These are phyloP conservation scores for Ochotona curzoniae DNA, from an alignment of 2,113 vertebrate species.

Conservation along the genomic window DNA sequence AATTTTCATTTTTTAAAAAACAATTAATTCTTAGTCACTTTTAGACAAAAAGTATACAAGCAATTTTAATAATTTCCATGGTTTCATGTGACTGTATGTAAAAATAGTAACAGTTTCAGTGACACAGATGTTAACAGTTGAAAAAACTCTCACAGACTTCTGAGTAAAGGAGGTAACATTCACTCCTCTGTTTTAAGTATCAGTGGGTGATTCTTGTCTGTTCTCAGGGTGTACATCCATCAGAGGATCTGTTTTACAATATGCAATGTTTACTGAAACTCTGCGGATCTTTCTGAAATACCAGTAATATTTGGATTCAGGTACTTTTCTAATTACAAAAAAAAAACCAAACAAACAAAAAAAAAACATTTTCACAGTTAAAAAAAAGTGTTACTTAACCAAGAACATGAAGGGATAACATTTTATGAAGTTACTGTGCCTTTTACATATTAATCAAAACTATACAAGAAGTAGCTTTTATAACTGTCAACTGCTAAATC, in stretches of 20 bases:
- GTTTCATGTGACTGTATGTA: neutral
- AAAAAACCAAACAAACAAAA: slow-evolving; percentile 36
- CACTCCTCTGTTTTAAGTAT: slow-evolving; percentile 53
- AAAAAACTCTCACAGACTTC: slow-evolving; percentile 7
- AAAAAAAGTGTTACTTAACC: slow-evolving; percentile 45
- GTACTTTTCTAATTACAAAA: slow-evolving; percentile 19
- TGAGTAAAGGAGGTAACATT: neutral
- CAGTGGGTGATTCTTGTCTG: neutral
- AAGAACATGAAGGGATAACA: slow-evolving; percentile 8
- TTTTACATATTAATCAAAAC: slow-evolving; percentile 30
- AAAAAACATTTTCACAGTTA: neutral
- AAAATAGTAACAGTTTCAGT: neutral
- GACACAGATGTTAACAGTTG: neutral
- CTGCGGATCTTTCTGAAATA: neutral
- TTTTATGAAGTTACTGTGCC: neutral
- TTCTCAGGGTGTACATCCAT: slow-evolving; percentile 33
- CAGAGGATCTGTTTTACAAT: slow-evolving; percentile 41
- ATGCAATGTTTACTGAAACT: neutral
- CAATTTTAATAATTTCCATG: slow-evolving; percentile 30
- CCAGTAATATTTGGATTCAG: neutral
- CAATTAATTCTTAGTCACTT: neutral
- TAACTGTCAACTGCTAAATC: slow-evolving; percentile 6
- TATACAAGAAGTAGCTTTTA: neutral
- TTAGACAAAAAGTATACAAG: slow-evolving; percentile 9
- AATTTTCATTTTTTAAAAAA: slow-evolving; percentile 3